A percentile compares a stretch with the other conserved stretches of the same genome.
Evolutionary conservation across 2,888 invertebrate genomes (phyloP).

Genomic region (Drosophila vallismaia): DNA sequence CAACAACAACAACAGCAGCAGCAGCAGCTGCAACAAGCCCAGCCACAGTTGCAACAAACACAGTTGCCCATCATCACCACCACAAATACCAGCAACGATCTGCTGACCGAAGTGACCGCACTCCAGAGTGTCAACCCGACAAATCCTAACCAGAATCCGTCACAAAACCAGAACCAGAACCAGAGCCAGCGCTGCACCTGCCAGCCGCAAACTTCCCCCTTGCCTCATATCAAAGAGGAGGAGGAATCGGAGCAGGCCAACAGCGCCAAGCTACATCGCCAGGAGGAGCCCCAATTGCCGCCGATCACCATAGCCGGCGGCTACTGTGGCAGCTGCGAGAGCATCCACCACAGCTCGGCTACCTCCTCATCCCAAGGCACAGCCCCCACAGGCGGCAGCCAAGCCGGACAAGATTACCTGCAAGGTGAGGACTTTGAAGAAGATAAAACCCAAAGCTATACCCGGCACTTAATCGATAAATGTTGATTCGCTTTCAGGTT

Average conservation of each 20-base stretch:
- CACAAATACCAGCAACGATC: conserved; percentile 32
- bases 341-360: conserved; percentile 75
- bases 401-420: conserved; percentile 17
- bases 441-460: neutral
- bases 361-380: conserved; percentile 67
- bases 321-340: conserved; percentile 81
- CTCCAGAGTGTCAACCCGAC: conserved; percentile 21
- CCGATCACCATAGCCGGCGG: conserved; percentile 38
- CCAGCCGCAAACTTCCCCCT: conserved; percentile 88
- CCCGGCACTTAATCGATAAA: conserved; percentile 2
- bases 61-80: conserved; percentile 44
- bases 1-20: conserved; percentile 56
- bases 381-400: conserved; percentile 32
- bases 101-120: conserved; percentile 25
- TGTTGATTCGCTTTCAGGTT: conserved; percentile 40
- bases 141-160: conserved; percentile 13
- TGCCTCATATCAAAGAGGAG: conserved; percentile 93
- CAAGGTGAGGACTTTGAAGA: neutral
- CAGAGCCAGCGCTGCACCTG: conserved; percentile 82
- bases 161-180: conserved; percentile 4
- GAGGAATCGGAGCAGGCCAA: conserved; percentile 87
- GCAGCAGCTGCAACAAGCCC: conserved; percentile 49
- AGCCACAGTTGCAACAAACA: conserved; percentile 50
- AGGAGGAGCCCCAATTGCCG: conserved; percentile 25
- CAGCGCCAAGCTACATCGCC: conserved; percentile 61